Evolutionary conservation across 2,113 vertebrate species (phyloP).

Genomic region (Lepisosteus osseus): DNA sequence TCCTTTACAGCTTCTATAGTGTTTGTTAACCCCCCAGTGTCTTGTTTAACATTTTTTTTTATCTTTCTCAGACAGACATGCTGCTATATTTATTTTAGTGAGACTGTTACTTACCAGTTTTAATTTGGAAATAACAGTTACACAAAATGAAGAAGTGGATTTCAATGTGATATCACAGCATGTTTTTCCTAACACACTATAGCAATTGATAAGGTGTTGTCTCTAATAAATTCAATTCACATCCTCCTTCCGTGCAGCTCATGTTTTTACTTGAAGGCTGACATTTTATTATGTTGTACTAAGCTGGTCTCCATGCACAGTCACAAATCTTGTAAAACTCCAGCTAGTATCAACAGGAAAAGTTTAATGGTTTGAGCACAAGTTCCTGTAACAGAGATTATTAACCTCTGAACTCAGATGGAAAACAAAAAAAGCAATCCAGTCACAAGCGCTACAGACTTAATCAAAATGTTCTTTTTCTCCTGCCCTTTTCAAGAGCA

Average conservation of each 20-base stretch:
- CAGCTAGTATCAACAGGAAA: slow-evolving; percentile 15
- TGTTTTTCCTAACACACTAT: slow-evolving; percentile 1
- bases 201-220: slow-evolving; percentile 17
- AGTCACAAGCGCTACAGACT: neutral
- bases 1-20: no score
- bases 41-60: no score
- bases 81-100: neutral
- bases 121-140: slow-evolving; percentile 19
- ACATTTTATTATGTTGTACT: slow-evolving; percentile 2
- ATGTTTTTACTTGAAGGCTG: no score
- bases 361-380: neutral
- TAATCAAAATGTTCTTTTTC: neutral
- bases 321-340: slow-evolving; percentile 5
- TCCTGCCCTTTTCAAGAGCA: neutral
- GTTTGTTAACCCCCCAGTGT: no score
- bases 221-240: slow-evolving; percentile 20
- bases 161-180: slow-evolving; percentile 13
- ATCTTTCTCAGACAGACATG: neutral
- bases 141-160: slow-evolving; percentile 39
- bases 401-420: neutral
- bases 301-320: neutral
- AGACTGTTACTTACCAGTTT: neutral
- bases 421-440: neutral
- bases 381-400: neutral
- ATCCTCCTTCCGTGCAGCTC: slow-evolving; percentile 16